Conservation (phyloP, 2,888 invertebrate genomes). For the Gari tellinella region DNA sequence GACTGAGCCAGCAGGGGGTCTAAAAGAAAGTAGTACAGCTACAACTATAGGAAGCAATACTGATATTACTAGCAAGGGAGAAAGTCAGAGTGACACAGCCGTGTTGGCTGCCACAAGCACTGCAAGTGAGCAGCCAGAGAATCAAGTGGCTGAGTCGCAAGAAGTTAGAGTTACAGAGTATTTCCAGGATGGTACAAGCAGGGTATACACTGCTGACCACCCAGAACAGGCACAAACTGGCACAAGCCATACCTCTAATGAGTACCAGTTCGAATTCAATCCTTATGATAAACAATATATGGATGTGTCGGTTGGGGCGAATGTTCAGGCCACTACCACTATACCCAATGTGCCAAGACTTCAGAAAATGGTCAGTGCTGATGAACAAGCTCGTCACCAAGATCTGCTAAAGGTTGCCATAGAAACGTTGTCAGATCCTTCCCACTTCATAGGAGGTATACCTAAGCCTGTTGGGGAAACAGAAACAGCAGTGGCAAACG, state of each 20-base stretch:
- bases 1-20: too few relatives aligned
- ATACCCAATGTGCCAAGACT: slow-evolving; percentile 13
- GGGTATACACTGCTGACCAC: slow-evolving; percentile 13
- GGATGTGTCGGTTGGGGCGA: slow-evolving; percentile 47
- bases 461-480: neutral
- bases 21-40: too few relatives aligned
- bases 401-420: slow-evolving; percentile 59
- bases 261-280: slow-evolving; percentile 37
- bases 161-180: slow-evolving; percentile 15
- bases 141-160: too few relatives aligned
- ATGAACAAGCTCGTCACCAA: slow-evolving; percentile 52
- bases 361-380: slow-evolving; percentile 14
- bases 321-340: neutral
- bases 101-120: too few relatives aligned
- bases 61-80: too few relatives aligned
- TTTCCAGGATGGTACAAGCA: slow-evolving; percentile 17
- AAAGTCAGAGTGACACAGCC: too few relatives aligned
- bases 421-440: slow-evolving; percentile 35
- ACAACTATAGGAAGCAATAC: too few relatives aligned
- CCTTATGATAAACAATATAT: slow-evolving; percentile 52
- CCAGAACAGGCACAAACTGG: slow-evolving; percentile 1
- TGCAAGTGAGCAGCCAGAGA: too few relatives aligned
- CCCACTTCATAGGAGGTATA: neutral
- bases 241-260: slow-evolving; percentile 18
- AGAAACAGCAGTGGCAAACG: too few relatives aligned